Conservation (phyloP, 2,113 vertebrate genomes). For the Lonchura striata region DNA sequence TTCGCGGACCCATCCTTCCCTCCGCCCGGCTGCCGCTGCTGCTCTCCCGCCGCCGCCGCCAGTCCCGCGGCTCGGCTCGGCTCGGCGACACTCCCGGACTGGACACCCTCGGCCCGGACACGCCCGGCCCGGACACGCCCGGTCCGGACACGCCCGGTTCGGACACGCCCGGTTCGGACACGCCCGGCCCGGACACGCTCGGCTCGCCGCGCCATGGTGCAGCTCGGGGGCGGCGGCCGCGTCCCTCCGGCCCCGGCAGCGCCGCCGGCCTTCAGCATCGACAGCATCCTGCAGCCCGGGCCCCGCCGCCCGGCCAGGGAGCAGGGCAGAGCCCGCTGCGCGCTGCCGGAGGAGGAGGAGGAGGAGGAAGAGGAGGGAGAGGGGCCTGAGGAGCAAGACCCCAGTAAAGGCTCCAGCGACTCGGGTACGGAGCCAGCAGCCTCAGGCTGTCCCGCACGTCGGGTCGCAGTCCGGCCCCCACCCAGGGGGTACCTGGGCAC, state of each 20-base stretch:
- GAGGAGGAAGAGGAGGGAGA: neutral
- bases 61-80: neutral
- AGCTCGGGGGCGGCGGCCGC: neutral
- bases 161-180: neutral
- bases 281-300: conserved; percentile 32
- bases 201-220: neutral
- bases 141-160: fast-evolving
- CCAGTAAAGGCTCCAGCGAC: neutral
- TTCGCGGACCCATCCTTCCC: neutral
- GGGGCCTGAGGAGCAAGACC: neutral
- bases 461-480: neutral
- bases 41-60: neutral
- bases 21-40: neutral
- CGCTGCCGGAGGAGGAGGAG: neutral
- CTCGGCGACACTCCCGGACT: too few relatives aligned
- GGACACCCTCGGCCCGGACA: too few relatives aligned
- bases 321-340: neutral
- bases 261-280: conserved; percentile 51
- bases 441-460: neutral
- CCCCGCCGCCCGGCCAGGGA: neutral
- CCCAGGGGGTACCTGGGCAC: neutral
- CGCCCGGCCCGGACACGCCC: too few relatives aligned
- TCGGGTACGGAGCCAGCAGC: conserved; percentile 30
- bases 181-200: neutral
- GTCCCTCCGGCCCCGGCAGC: neutral